Evolutionary conservation across 35 echinoderm and acorn worm species (phyloP).

Genomic region (Antedon bifida): DNA sequence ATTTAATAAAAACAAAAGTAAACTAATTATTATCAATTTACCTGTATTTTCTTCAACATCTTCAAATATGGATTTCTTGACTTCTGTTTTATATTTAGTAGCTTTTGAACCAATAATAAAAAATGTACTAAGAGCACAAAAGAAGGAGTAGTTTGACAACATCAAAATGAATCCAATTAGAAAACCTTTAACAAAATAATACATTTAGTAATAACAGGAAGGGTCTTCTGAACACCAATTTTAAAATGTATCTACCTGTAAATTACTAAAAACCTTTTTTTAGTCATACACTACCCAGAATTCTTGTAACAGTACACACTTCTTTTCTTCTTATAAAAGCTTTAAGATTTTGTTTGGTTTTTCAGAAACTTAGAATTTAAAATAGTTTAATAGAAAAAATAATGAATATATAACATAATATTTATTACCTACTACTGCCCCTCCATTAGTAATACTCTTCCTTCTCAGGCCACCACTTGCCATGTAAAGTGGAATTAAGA

Average conservation of each 20-base stretch:
- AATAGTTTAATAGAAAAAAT: no score
- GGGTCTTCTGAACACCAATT: no score
- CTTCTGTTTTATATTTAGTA: constrained; percentile 65
- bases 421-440: constrained; percentile 47
- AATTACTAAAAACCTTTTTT: no score
- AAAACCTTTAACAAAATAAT: constrained; percentile 41
- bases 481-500: constrained; percentile 54
- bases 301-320: no score
- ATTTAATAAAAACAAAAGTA: no score
- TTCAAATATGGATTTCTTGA: constrained; percentile 25
- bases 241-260: no score
- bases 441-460: constrained; percentile 43
- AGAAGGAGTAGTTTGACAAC: constrained; percentile 76
- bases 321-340: no score
- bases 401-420: no score
- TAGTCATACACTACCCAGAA: no score
- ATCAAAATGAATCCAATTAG: constrained; percentile 63
- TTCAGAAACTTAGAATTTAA: no score
- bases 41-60: neutral
- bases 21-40: neutral
- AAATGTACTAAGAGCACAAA: constrained; percentile 47
- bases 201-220: no score
- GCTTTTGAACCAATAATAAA: constrained; percentile 84
- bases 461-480: constrained; percentile 26
- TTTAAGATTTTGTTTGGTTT: no score